Evolutionary conservation across 2,888 invertebrate genomes (phyloP).

Genomic region (Aproaerema taeniolella): DNA sequence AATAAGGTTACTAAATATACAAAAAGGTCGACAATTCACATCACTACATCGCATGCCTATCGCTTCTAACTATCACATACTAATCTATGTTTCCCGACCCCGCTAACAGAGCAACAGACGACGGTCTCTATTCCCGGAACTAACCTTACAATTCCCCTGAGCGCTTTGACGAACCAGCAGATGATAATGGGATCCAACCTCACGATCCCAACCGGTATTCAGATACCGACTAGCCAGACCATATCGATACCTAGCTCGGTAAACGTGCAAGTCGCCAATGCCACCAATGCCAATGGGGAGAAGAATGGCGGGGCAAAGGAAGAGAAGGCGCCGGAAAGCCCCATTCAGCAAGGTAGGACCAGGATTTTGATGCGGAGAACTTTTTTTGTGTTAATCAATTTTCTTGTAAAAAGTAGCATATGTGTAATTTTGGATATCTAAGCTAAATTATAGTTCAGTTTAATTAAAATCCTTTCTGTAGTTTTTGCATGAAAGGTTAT

Average conservation of each 20-base stretch:
- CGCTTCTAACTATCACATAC: constrained; percentile 58
- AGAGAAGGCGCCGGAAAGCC: constrained; percentile 66
- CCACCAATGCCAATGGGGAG: constrained; percentile 37
- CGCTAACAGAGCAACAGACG: constrained; percentile 68
- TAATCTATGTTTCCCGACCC: constrained; percentile 61
- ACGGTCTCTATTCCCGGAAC: constrained; percentile 80
- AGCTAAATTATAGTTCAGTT: too few species aligned
- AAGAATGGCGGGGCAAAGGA: constrained; percentile 79
- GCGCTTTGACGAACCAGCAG: constrained; percentile 65
- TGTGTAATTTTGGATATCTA: too few species aligned
- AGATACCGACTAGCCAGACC: constrained; percentile 39
- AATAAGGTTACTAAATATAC: too few species aligned
- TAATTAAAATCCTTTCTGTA: too few species aligned
- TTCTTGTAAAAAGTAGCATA: too few species aligned
- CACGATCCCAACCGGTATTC: constrained; percentile 53
- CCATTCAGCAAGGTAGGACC: constrained; percentile 58
- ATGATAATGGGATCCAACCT: constrained; percentile 75
- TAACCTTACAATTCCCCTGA: constrained; percentile 78
- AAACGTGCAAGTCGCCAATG: constrained; percentile 33
- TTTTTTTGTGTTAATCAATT: background rate
- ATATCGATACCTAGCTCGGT: constrained; percentile 46
- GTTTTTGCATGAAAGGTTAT: too few species aligned
- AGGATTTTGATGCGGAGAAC: constrained; percentile 22
- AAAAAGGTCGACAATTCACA: too few species aligned
- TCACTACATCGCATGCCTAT: constrained; percentile 37